These are phyloP conservation scores for Amblyornis subalaris DNA, from an alignment of 2,113 vertebrate species.

Conservation along the genomic window DNA sequence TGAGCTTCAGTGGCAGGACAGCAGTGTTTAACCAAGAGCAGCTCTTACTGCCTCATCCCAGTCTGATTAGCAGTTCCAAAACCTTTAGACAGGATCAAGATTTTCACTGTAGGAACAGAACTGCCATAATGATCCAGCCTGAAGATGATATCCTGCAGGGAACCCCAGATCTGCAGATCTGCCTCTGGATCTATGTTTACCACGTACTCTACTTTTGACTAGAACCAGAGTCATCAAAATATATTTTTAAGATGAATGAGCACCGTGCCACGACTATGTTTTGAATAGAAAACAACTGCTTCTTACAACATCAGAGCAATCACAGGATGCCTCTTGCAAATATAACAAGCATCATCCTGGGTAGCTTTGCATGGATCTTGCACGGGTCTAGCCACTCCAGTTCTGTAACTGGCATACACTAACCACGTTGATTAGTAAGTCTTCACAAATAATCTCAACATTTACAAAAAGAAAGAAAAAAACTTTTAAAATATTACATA, in stretches of 20 bases:
- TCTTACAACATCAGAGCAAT: not conserved
- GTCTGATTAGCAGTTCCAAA: not conserved
- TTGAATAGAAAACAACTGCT: not conserved
- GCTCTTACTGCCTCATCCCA: not conserved
- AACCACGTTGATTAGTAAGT: not conserved
- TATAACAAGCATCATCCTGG: not conserved
- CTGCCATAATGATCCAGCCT: not conserved
- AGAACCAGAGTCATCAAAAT: not conserved
- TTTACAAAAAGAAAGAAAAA: not conserved
- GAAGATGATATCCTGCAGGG: not conserved
- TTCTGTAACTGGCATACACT: not conserved
- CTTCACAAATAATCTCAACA: not conserved
- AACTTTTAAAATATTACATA: not conserved
- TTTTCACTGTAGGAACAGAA: conserved; percentile 24
- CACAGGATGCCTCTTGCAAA: not conserved
- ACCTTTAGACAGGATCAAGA: not conserved
- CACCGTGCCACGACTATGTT: not conserved
- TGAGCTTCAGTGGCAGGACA: not conserved
- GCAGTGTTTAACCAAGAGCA: not conserved
- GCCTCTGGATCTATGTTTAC: not conserved
- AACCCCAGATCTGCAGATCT: not conserved
- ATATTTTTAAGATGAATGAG: not conserved
- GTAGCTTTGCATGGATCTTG: not conserved
- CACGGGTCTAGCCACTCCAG: not conserved
- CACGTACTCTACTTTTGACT: not conserved